phyloP scores from a whole-genome alignment of 2,888 invertebrate genomes.

The Hanleya hanleyi region DNA sequence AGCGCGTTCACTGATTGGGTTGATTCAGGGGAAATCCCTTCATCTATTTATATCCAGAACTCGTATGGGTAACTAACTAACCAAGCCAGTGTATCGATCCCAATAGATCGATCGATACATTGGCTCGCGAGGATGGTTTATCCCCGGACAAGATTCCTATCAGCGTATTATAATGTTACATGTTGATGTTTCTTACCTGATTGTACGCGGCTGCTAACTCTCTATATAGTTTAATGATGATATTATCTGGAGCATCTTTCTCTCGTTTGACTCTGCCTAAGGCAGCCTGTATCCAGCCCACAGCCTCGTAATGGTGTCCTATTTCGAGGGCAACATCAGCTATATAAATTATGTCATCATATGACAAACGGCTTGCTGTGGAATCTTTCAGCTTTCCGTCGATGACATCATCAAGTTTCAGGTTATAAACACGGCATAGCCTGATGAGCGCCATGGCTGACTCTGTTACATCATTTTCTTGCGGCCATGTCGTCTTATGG shows the following conservation, averaged over 20 bases:
- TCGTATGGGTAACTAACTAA: too few relatives aligned
- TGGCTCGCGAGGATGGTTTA: too few relatives aligned
- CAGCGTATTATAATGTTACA: too few relatives aligned
- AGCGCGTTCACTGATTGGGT: too few relatives aligned
- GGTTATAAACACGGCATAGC: neutral
- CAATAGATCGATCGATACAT: too few relatives aligned
- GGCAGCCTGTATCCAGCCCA: neutral
- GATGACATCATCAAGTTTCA: neutral
- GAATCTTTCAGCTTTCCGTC: neutral
- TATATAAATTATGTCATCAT: neutral
- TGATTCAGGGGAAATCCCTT: too few relatives aligned
- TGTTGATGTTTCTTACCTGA: neutral
- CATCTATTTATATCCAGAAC: too few relatives aligned
- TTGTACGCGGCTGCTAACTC: neutral
- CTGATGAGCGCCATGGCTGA: constrained; percentile 1
- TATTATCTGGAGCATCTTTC: neutral
- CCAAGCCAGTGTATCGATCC: too few relatives aligned
- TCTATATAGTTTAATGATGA: neutral
- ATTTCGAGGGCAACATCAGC: neutral
- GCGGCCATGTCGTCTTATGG: neutral
- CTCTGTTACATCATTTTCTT: neutral
- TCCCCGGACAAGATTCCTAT: too few relatives aligned
- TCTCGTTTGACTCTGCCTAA: neutral
- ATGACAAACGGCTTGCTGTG: neutral
- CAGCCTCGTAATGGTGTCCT: neutral